phyloP scores from a whole-genome alignment of 23 tunicate genomes.

The Trididemnum clinides region DNA sequence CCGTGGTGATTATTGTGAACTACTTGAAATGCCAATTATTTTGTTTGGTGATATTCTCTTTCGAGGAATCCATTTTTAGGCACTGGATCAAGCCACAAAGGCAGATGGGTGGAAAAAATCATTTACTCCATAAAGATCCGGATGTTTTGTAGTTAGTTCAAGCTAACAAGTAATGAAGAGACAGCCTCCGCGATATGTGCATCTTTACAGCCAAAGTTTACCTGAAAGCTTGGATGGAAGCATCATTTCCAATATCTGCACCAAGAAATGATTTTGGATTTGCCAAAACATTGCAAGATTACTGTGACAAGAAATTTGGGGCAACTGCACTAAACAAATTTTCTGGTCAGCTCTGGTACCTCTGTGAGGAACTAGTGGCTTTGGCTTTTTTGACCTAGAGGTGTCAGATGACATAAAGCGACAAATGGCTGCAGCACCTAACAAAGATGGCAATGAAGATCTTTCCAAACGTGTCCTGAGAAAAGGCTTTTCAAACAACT shows the following conservation, averaged over 20 bases:
- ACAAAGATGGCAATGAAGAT: conserved; percentile 15
- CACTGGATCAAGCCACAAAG: background rate
- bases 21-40: background rate
- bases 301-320: conserved; percentile 11
- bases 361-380: background rate
- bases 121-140: too few species aligned
- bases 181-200: background rate
- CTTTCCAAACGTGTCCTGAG: background rate
- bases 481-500: background rate
- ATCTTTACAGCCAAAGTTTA: conserved; percentile 5
- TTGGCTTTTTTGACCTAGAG: too few species aligned
- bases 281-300: too few species aligned
- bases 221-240: conserved; percentile 38
- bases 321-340: conserved; percentile 16
- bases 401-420: conserved; percentile 10
- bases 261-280: too few species aligned
- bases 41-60: conserved; percentile 1
- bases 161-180: too few species aligned
- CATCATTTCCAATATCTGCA: conserved; percentile 28
- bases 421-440: conserved; percentile 19
- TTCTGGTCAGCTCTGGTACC: conserved; percentile 31
- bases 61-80: background rate
- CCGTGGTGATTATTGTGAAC: conserved; percentile 15
- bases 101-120: conserved; percentile 1
- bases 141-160: too few species aligned